These are phyloP conservation scores for Epinephelus lanceolatus DNA, from an alignment of 2,113 vertebrate genomes.

Conservation along the genomic window DNA sequence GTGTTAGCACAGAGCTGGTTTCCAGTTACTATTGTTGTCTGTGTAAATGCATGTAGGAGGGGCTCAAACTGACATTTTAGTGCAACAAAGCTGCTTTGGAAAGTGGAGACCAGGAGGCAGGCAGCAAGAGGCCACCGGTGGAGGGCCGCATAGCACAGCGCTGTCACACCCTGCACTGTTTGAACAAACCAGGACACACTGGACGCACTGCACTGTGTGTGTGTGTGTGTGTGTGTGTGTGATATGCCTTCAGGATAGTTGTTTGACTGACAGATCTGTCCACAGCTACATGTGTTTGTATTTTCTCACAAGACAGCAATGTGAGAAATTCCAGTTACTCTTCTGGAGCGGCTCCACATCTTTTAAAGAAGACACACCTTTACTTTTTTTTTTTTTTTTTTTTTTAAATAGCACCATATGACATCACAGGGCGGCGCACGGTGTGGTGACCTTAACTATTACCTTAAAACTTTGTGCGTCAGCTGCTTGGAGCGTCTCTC, in stretches of 20 bases:
- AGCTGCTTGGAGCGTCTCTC: background rate
- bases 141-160: constrained; percentile 49
- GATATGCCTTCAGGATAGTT: background rate
- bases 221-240: constrained; percentile 4
- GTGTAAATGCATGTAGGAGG: constrained; percentile 72
- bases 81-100: constrained; percentile 75
- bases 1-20: constrained; percentile 43
- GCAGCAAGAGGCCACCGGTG: constrained; percentile 46
- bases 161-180: constrained; percentile 56
- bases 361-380: constrained; percentile 38
- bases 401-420: constrained; percentile 1
- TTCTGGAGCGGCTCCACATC: background rate
- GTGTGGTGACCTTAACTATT: constrained; percentile 12
- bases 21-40: constrained; percentile 76
- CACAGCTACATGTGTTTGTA: background rate
- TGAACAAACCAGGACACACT: constrained; percentile 19
- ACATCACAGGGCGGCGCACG: constrained; percentile 6
- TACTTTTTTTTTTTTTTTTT: constrained; percentile 16
- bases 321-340: constrained; percentile 44
- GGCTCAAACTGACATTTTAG: constrained; percentile 69
- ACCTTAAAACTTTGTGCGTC: background rate
- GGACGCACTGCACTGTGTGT: background rate
- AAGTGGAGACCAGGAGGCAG: constrained; percentile 46
- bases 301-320: background rate
- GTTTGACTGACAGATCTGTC: background rate